Percentiles rank a stretch among this genome's conserved stretches.
Conservation (phyloP, 2,888 invertebrate genomes). For the Exocentrus adspersus region DNA sequence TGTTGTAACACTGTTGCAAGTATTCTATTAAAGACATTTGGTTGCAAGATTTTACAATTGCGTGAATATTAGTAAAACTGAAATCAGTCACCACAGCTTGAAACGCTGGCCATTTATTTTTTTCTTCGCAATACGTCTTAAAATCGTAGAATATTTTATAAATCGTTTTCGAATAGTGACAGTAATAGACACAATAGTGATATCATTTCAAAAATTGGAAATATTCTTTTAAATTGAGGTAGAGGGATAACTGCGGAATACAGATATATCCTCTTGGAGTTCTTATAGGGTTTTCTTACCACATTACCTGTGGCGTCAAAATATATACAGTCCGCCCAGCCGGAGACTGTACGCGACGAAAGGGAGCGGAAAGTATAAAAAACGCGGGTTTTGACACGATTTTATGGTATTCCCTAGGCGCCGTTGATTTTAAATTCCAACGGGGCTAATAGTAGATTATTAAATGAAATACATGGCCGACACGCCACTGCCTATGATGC, state of each 20-base stretch:
- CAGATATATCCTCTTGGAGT: not conserved
- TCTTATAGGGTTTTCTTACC: not conserved
- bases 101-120: not conserved
- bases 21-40: not conserved
- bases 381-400: too few species aligned
- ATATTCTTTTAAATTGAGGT: not conserved
- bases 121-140: not conserved
- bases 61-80: slow-evolving; percentile 5
- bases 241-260: slow-evolving; percentile 12
- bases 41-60: not conserved
- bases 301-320: slow-evolving; percentile 9
- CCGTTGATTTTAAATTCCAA: too few species aligned
- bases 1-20: not conserved
- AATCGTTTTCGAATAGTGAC: slow-evolving; percentile 7
- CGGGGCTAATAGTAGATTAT: too few species aligned
- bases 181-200: too few species aligned
- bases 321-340: too few species aligned
- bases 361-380: too few species aligned
- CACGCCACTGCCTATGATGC: too few species aligned
- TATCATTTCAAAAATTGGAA: slow-evolving; percentile 13
- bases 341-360: too few species aligned
- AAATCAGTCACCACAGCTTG: slow-evolving; percentile 3
- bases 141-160: slow-evolving; percentile 1
- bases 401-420: too few species aligned
- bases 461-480: too few species aligned